Percentiles rank a stretch among this genome's conserved stretches.
Evolutionary conservation across 2,113 vertebrate genomes (phyloP).

Genomic region (Zingel zingel): DNA sequence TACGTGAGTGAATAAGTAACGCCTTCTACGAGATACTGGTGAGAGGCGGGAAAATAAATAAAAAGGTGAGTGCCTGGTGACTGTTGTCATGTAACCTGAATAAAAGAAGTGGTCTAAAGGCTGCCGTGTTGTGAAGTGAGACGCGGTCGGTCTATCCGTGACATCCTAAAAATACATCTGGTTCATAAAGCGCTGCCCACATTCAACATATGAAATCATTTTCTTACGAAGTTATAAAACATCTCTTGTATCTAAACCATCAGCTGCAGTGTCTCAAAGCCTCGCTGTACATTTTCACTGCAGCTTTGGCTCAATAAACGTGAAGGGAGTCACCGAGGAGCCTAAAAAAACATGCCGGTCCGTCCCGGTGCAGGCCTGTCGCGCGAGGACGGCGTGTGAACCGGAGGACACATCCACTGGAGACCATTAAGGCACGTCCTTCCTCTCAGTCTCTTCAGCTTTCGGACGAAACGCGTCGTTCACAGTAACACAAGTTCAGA

Average conservation of each 20-base stretch:
- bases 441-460: slow-evolving; percentile 66
- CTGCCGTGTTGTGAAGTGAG: slow-evolving; percentile 70
- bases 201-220: slow-evolving; percentile 63
- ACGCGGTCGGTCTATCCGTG: slow-evolving; percentile 53
- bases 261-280: slow-evolving; percentile 39
- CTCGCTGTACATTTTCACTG: slow-evolving; percentile 55
- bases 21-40: slow-evolving; percentile 55
- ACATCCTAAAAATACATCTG: slow-evolving; percentile 69
- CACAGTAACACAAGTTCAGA: slow-evolving; percentile 77
- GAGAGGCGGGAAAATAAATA: slow-evolving; percentile 44
- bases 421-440: slow-evolving; percentile 83
- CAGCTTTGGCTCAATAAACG: slow-evolving; percentile 66
- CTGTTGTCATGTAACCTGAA: slow-evolving; percentile 76
- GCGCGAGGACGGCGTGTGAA: slow-evolving; percentile 29
- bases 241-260: slow-evolving; percentile 62
- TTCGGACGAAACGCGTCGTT: slow-evolving; percentile 57
- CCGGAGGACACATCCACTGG: slow-evolving; percentile 73
- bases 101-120: slow-evolving; percentile 76
- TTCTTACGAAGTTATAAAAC: slow-evolving; percentile 75
- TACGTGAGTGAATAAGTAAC: slow-evolving; percentile 39
- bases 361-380: slow-evolving; percentile 43
- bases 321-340: slow-evolving; percentile 37
- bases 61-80: slow-evolving; percentile 64
- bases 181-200: slow-evolving; percentile 57
- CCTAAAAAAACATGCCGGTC: slow-evolving; percentile 42